Evolutionary conservation across 2,888 invertebrate genomes (phyloP), one percentile per base, ranked within the genome.

Genomic region (Apodemia duryi): DNA sequence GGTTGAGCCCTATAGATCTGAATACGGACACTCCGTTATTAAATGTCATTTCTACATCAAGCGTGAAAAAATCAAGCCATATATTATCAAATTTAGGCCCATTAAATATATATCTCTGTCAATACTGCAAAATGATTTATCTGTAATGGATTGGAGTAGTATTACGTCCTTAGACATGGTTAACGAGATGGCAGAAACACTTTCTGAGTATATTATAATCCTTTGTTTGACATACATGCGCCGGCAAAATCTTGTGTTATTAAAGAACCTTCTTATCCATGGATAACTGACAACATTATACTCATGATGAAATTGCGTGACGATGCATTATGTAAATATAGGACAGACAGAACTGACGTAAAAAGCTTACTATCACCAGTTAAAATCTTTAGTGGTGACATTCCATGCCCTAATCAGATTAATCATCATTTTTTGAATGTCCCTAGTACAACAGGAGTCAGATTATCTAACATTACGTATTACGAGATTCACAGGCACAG

Each of bases 271-370:
- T 38, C 54, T 1, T 62, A 64, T 29, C 68, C 70, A 0, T 70
- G 70, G 70, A 67, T 70, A 6, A 70, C 68, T 9, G 11, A 54
- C 43, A 70, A 62, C 6, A 52, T 70, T 9, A 65, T 62, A 29
- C 3, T 35, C 9, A 68, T 68, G 66, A 68, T 68, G 64, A 62
- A 29, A 10, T 43, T 68, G 6, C 62, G 67, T 7, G 54, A 70
- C 35, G 46, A 66, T 28, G 67, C 68, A 1, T 61, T 64, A 9
- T 6, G 11, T 4, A 61, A 38, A 10, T 68, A 49, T 41, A 61
- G 38, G 1, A 32, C 61, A 28, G 38, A 49, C n/a, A 62, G 29
- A 52, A 13, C 38, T 5, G 62, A 63, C 1, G 9, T 9, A 70
- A 62, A 70, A 66, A 61, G 29, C 9, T 6, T 68, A 70, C 11